These are phyloP conservation scores for Altica lythri DNA, from an alignment of 2,888 invertebrate genomes.

Conservation along the genomic window DNA sequence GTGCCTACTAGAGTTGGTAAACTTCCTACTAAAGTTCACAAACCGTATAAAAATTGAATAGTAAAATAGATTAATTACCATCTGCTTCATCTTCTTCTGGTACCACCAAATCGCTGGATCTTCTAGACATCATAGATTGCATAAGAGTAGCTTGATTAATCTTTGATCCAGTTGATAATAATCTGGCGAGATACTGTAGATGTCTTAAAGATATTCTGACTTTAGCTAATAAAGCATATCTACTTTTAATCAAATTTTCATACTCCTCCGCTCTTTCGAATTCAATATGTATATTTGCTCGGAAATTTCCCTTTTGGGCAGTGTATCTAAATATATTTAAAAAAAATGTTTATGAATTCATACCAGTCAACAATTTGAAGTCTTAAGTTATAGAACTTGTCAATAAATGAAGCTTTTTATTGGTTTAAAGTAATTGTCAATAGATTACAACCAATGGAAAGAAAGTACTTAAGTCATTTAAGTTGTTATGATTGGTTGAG, in stretches of 20 bases:
- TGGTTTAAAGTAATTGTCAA: too few species aligned
- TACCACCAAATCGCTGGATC: background rate
- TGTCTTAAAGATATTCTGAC: constrained; percentile 65
- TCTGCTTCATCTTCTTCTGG: constrained; percentile 45
- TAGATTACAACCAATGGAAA: too few species aligned
- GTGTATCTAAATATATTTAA: constrained; percentile 56
- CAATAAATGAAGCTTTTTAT: too few species aligned
- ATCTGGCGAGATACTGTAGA: constrained; percentile 58
- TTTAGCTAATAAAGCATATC: constrained; percentile 62
- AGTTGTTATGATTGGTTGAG: background rate
- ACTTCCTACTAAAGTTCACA: too few species aligned
- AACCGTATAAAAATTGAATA: background rate
- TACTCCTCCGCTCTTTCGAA: constrained; percentile 56
- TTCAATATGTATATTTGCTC: constrained; percentile 58
- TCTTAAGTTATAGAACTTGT: too few species aligned
- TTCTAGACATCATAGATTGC: background rate
- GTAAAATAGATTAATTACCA: constrained; percentile 27
- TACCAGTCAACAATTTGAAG: too few species aligned
- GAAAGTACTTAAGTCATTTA: too few species aligned
- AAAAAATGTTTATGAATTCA: background rate
- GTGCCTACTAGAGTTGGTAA: too few species aligned
- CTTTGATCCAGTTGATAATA: constrained; percentile 26
- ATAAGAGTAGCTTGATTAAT: background rate
- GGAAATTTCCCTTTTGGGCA: constrained; percentile 57
- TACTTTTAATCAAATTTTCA: constrained; percentile 56